Base-by-base conservation (phyloP, 1,140 invertebrate species). In the Cyclina sinensis region DNA sequence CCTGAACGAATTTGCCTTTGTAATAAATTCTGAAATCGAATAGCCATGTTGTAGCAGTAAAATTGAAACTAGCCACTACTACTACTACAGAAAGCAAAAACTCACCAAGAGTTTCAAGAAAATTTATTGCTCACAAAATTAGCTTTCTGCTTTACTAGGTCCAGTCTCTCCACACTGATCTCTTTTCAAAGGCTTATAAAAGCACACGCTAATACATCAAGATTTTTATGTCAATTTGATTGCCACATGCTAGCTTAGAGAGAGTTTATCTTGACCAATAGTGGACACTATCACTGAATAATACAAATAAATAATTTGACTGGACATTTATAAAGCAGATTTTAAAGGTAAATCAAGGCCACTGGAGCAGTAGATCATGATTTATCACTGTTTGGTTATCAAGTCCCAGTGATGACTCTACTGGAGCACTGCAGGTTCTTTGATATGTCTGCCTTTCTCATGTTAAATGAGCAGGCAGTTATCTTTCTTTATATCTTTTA, bases 281-380 rank as follows among this genome's bases (percentile, higher is more conserved):
- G 65, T 70, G 65, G 65, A 37, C 65, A 70, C 30, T 70, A 70
- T 70, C 65, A 70, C 32, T 39, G 65, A 70, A 70, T 37, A 18
- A 43, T 18, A 70, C 35, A 16, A 70, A 70, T 37, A 37, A 70
- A 70, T 37, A 37, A 70, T 37, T 37, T 37, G 21, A 30, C 65
- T 70, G 27, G 65, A 70, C 65, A 70, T 37, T 70, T 37, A 70
- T 70, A 27, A 37, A 2, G 32, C 65, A 70, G 35, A 37, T 70
- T 70, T 70, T 70, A 32, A 24, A 70, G 32, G 32, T 70, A 70
- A 70, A 70, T 70, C 65, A 70, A 70, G 35, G 65, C 59, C 59
- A 30, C 1, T 35, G 59, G 16, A 30, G 59, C 27, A 65, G 24
- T 27, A 30, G 27, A 65, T 65, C 59, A 65, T n/a, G 11, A 27